Percentiles rank a stretch among this genome's conserved stretches.
These are phyloP conservation scores for Aphrophora alni DNA, from an alignment of 2,888 invertebrate species.

Conservation along the genomic window DNA sequence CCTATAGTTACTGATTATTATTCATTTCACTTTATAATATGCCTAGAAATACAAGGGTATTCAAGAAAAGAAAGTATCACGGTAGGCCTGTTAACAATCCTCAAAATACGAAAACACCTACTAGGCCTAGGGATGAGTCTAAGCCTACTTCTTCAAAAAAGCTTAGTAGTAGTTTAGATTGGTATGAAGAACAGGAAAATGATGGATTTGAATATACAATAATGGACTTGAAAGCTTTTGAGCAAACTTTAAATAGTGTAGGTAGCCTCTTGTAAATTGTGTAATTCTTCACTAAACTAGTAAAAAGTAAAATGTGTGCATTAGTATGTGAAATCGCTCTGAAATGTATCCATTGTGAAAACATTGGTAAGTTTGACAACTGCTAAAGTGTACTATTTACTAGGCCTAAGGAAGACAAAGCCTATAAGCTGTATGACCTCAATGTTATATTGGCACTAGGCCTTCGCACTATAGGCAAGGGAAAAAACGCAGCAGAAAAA, in stretches of 20 bases:
- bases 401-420: no score
- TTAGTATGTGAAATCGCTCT: slow-evolving; percentile 20
- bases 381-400: no score
- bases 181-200: slow-evolving; percentile 13
- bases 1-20: background rate
- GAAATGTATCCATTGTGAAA: slow-evolving; percentile 23
- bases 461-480: no score
- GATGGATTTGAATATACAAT: slow-evolving; percentile 22
- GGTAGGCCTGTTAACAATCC: background rate
- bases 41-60: slow-evolving; percentile 4
- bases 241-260: slow-evolving; percentile 22
- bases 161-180: slow-evolving; percentile 12
- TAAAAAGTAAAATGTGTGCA: slow-evolving; percentile 16
- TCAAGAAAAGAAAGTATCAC: slow-evolving; percentile 10
- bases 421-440: no score
- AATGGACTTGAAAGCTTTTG: slow-evolving; percentile 16
- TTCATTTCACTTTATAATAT: background rate
- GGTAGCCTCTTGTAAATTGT: slow-evolving; percentile 24
- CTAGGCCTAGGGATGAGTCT: background rate
- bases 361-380: no score
- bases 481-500: no score
- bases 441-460: no score
- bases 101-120: background rate
- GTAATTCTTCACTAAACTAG: slow-evolving; percentile 23
- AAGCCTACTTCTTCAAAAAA: slow-evolving; percentile 4